Evolutionary conservation across 2,797 vertebrate species (phyloP), one percentile per base, ranked within the genome.

Genomic region (Sebastes taczanowskii): DNA sequence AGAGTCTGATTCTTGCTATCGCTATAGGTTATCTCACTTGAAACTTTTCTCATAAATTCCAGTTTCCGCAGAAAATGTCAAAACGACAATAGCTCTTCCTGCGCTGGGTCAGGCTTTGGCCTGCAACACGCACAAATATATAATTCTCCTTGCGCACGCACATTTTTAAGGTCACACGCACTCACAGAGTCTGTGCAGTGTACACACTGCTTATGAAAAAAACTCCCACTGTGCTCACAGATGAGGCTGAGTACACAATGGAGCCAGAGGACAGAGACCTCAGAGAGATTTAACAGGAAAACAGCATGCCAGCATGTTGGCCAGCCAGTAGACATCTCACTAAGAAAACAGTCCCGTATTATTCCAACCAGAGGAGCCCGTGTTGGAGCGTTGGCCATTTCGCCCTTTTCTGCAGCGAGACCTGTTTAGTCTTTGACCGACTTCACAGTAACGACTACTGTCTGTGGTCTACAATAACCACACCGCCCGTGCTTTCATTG

Each of bases 31-130:
- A 94, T 93, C 91, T 85, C 63, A 27, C 80, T 68, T 62, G 5
- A 78, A 90, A 84, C 62, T 25, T 68, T 86, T 85, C 86, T 89
- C 89, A 90, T 91, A 88, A 90, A 93, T 92, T 79, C 62, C 60
- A 81, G 81, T 88, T 91, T 92, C 91, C 74, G 55, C 35, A 74
- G 80, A 87, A 94, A 95, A 94, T 94, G 94, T 91, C 92, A 95
- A 69, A 86, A 83, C 53, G 93, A 95, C 93, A 95, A 95, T 94
- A 87, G 87, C 35, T 74, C 87, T 93, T 95, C 93, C 93, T 94
- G 89, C 27, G 0, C 23, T 18, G 84, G 91, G 85, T 92, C 83
- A 76, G 61, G 78, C 52, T 71, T 34, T 53, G 78, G 77, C 73
- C 74, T 23, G 3, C 70, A 58, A 59, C 22, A 13, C 11, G 8